phyloP scores from a whole-genome alignment of 2,113 vertebrate genomes.

The Rhinoptilus africanus region DNA sequence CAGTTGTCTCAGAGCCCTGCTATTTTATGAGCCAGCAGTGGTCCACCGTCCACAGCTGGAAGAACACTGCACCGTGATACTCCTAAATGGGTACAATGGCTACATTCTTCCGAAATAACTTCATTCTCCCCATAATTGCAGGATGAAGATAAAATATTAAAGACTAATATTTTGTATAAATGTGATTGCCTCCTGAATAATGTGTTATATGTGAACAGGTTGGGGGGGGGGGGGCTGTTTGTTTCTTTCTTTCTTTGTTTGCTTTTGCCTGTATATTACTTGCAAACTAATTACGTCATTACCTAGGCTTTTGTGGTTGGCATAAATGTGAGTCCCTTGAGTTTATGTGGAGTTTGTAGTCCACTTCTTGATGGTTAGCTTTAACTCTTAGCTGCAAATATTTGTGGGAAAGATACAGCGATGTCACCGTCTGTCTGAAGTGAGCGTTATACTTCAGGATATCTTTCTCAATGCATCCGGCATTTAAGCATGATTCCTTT shows the following conservation, averaged over 20 bases:
- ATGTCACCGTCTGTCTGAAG: neutral
- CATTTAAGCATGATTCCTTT: neutral
- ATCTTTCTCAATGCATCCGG: neutral
- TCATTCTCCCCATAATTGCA: neutral
- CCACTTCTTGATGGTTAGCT: neutral
- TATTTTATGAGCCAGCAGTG: neutral
- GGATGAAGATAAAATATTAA: neutral
- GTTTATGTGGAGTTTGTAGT: neutral
- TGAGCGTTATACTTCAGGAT: neutral
- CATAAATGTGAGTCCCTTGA: neutral
- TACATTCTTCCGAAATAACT: neutral
- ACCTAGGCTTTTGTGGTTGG: neutral
- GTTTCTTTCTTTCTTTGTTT: neutral
- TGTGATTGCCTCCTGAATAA: neutral
- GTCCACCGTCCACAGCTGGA: neutral
- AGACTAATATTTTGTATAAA: neutral
- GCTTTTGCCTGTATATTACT: neutral
- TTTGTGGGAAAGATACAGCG: neutral
- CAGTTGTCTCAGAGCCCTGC: neutral
- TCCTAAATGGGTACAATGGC: neutral
- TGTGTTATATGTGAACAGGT: neutral
- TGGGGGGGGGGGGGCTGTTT: neutral
- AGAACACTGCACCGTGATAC: neutral
- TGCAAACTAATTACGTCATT: neutral
- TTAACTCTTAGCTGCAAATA: neutral